phyloP scores from a whole-genome alignment of 2,888 invertebrate genomes.

The Lycaena phlaeas region DNA sequence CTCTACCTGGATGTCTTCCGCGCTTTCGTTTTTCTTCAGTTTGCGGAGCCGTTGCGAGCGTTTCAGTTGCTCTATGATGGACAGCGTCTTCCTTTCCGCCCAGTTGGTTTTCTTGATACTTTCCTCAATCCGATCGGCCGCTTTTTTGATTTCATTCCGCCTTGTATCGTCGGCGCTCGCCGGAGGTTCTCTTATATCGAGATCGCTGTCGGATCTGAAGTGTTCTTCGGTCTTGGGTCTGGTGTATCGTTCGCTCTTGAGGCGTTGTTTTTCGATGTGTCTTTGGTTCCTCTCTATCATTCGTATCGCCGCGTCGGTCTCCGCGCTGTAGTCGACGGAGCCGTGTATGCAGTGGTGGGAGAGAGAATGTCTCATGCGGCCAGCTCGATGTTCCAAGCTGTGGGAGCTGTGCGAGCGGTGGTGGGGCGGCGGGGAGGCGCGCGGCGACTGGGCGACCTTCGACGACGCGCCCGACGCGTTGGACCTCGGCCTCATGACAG shows the following conservation, averaged over 20 bases:
- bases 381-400: conserved; percentile 55
- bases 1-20: conserved; percentile 62
- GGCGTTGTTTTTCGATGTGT: conserved; percentile 72
- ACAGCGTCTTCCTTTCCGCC: conserved; percentile 61
- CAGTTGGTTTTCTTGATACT: conserved; percentile 67
- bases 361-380: conserved; percentile 54
- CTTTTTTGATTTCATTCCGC: conserved; percentile 49
- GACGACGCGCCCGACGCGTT: conserved; percentile 74
- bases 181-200: conserved; percentile 40
- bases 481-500: conserved; percentile 66
- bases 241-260: conserved; percentile 53
- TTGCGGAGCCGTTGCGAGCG: conserved; percentile 56
- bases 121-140: conserved; percentile 56
- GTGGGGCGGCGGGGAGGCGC: conserved; percentile 38
- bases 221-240: conserved; percentile 51
- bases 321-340: conserved; percentile 70
- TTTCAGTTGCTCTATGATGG: conserved; percentile 62
- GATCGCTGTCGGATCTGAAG: conserved; percentile 53
- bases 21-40: conserved; percentile 51
- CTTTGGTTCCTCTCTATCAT: conserved; percentile 74
- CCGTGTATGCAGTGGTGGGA: conserved; percentile 63
- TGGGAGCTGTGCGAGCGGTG: conserved; percentile 61
- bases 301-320: conserved; percentile 71
- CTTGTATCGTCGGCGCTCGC: conserved; percentile 34
- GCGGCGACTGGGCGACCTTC: conserved; percentile 51